Conservation (phyloP, 2,113 vertebrate species). For the Oreotrochilus melanogaster region DNA sequence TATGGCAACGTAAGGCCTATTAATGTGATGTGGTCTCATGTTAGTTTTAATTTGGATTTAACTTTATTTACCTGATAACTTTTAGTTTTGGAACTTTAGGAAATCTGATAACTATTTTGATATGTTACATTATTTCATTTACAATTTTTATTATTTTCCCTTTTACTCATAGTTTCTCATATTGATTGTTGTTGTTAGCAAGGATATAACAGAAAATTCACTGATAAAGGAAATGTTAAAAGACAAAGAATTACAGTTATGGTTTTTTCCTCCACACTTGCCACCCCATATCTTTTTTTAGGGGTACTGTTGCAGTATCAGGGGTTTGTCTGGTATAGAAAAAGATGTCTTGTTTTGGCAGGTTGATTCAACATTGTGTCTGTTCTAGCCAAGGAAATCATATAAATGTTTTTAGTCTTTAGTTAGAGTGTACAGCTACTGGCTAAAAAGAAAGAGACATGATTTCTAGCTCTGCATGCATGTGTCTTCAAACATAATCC, state of each 20-base stretch:
- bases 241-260: neutral
- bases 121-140: conserved; percentile 72
- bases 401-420: neutral
- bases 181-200: conserved; percentile 37
- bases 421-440: neutral
- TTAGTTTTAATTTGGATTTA: conserved; percentile 73
- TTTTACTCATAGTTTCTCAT: conserved; percentile 67
- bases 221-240: neutral
- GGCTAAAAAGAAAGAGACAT: neutral
- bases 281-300: neutral
- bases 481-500: neutral
- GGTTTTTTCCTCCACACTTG: neutral
- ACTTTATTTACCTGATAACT: conserved; percentile 79
- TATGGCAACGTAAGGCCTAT: conserved; percentile 6
- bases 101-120: conserved; percentile 70
- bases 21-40: conserved; percentile 33
- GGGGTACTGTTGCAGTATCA: neutral
- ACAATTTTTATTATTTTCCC: conserved; percentile 59
- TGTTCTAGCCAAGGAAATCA: conserved; percentile 25
- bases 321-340: neutral
- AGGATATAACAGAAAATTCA: neutral
- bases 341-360: conserved; percentile 8
- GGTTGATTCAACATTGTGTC: neutral
- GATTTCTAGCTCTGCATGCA: conserved; percentile 26
- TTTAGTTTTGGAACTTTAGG: conserved; percentile 70